Evolutionary conservation across 2,888 invertebrate genomes (phyloP), one percentile per base, ranked within the genome.

Genomic region (Eustalomyia histrio): DNA sequence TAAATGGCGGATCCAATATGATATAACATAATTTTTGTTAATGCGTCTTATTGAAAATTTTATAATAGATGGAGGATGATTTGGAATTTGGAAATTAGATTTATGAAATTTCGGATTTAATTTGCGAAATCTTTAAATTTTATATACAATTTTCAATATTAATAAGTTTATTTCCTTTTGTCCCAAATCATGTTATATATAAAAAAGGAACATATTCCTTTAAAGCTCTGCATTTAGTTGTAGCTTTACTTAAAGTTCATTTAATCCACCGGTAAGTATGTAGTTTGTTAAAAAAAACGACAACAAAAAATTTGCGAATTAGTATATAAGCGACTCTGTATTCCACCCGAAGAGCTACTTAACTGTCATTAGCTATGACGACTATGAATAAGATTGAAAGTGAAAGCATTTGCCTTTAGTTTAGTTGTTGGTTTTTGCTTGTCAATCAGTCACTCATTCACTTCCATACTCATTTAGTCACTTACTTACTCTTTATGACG

Each of bases 361-460:
- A 39, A 39, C 39, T 39, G 39, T 39, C 39, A 39, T 39, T 39
- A 12, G 2, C 39, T 39, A 39, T 39, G 2, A 21, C 39, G 14
- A 12, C 39, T 39, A 6, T 39, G 39, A 39, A 39, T 47, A n/a
- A n/a, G 17, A 14, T 53, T 67, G 35, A 79, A 79, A 72, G 72
- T 75, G 75, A 82, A 82, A 76, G 72, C 79, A 68, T 72, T 50
- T 57, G 39, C 43, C 61, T 63, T 18, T 47, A 18, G 29, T 21
- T n/a, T n/a, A 60, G 47, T 57, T 43, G 18, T 21, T 17, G 14
- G 7, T 50, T 64, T 64, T 64, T 47, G 21, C 7, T 18, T 39
- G 33, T 21, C 12, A 68, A 29, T 67, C 29, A 60, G 16, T 72
- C 24, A 21, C 43, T 72, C 12, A 50, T 21, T 52, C 12, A 52